Base-by-base conservation (phyloP, 2,113 vertebrate species). In the Ophiodon elongatus region DNA sequence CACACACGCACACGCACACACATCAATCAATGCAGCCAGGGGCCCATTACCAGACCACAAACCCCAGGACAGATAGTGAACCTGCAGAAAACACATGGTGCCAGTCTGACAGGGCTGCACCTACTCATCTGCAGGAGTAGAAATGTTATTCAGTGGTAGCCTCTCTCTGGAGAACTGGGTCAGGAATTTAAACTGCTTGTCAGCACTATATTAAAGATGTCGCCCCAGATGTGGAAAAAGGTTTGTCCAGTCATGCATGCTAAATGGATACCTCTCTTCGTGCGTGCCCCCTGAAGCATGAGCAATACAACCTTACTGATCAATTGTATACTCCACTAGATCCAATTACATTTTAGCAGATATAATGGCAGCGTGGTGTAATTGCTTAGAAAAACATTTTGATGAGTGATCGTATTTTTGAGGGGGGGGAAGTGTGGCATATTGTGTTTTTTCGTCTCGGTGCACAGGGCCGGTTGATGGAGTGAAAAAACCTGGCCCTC, bases 321-420 rank as follows among this genome's bases (percentile, higher is more conserved):
- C 88, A 87, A 81, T 82, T 73, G 66, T 82, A 79, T 77, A 82
- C 76, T 82, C 68, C 79, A 80, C 78, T 82, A 88, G 65, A 85
- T 88, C 79, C 88, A 92, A 85, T 91, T 91, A 89, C 68, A 47
- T 73, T 79, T 43, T 19, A 81, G 79, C 83, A 86, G 76, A 83
- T 80, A 80, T 85, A 88, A 87, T 72, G 72, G 76, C 73, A 75
- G 68, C 11, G 25, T 45, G 71, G 76, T 88, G 85, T 88, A 92
- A 93, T 91, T 88, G 88, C 87, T 83, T 73, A 77, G 91, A 86
- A 91, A 91, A 89, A 90, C 70, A 80, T 86, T 90, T 84, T 83
- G 85, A 90, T 82, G 88, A 86, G 80, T 17, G 79, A 84, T 88
- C 56, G 25, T 74, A 82, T 91, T 92, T 88, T 87, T 69, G 15